phyloP scores from a whole-genome alignment of 2,797 vertebrate genomes.

The Myotis pilosus region DNA sequence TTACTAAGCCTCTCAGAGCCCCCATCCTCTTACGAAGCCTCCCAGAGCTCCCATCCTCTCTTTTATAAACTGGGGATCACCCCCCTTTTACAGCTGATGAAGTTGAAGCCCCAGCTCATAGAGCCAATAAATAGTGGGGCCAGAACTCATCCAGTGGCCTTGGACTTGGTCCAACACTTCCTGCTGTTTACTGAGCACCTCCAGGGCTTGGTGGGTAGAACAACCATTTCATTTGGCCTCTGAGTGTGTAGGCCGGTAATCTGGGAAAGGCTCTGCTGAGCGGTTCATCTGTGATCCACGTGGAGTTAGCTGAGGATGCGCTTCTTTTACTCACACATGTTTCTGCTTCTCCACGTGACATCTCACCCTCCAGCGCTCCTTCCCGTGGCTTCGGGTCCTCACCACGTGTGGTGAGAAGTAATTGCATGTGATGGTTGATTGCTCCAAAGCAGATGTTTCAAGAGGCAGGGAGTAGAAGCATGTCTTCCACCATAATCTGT shows the following conservation, averaged over 20 bases:
- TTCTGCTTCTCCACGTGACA: neutral
- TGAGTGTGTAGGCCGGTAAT: neutral
- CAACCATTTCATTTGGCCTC: neutral
- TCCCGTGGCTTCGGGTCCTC: neutral
- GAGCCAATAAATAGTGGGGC: neutral
- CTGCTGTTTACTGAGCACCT: neutral
- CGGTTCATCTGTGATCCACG: neutral
- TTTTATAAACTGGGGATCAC: neutral
- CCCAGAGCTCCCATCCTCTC: neutral
- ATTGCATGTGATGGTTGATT: neutral
- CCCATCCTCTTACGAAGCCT: neutral
- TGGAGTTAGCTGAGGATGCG: neutral
- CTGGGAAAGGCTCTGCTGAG: neutral
- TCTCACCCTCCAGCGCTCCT: neutral
- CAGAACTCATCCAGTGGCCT: neutral
- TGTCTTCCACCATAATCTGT: neutral
- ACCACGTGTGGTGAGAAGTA: fast-evolving
- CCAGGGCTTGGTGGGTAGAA: neutral
- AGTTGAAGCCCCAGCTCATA: neutral
- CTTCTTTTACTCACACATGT: neutral
- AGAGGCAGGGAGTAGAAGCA: neutral
- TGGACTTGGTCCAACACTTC: neutral
- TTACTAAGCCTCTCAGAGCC: neutral
- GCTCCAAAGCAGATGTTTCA: neutral
- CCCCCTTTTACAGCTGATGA: neutral